phyloP scores from a whole-genome alignment of 2,113 vertebrate species.

The Hirundichthys speculiger region DNA sequence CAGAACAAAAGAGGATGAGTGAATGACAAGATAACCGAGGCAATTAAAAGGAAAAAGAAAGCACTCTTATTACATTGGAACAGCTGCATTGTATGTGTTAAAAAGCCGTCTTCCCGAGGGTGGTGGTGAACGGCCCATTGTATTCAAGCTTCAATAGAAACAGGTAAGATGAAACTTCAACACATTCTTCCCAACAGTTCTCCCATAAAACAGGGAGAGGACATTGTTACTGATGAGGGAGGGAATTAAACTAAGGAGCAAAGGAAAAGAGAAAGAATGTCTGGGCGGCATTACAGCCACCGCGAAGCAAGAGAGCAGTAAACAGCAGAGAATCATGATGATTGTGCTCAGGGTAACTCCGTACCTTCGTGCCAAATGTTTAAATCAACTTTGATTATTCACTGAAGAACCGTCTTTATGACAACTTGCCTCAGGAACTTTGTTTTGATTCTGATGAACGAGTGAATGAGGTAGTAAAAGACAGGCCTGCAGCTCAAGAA shows the following conservation, averaged over 20 bases:
- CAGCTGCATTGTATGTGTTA: constrained; percentile 33
- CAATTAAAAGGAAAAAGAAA: constrained; percentile 55
- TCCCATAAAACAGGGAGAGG: constrained; percentile 23
- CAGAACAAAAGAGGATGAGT: constrained; percentile 23
- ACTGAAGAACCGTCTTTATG: constrained; percentile 62
- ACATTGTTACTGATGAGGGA: constrained; percentile 42
- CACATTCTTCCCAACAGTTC: constrained; percentile 43
- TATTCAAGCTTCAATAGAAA: constrained; percentile 49
- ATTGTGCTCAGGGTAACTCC: neutral
- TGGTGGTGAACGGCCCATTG: constrained; percentile 58
- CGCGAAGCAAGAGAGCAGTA: constrained; percentile 15
- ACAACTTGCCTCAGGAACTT: constrained; percentile 64
- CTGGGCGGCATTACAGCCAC: constrained; percentile 14
- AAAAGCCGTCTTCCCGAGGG: constrained; percentile 36
- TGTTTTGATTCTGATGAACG: constrained; percentile 52
- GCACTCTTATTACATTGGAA: constrained; percentile 14
- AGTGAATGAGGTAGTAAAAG: constrained; percentile 36
- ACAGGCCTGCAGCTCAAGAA: constrained; percentile 37
- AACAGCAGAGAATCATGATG: neutral
- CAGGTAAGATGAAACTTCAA: constrained; percentile 62
- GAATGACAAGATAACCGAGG: constrained; percentile 51
- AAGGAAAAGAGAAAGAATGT: constrained; percentile 13
- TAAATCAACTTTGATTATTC: constrained; percentile 59
- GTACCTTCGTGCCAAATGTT: constrained; percentile 24
- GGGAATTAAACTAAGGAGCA: constrained; percentile 26